A percentile compares a stretch with the other conserved stretches of the same genome.
phyloP scores from a whole-genome alignment of 1,140 invertebrate genomes.

The Rhopalosiphum padi region DNA sequence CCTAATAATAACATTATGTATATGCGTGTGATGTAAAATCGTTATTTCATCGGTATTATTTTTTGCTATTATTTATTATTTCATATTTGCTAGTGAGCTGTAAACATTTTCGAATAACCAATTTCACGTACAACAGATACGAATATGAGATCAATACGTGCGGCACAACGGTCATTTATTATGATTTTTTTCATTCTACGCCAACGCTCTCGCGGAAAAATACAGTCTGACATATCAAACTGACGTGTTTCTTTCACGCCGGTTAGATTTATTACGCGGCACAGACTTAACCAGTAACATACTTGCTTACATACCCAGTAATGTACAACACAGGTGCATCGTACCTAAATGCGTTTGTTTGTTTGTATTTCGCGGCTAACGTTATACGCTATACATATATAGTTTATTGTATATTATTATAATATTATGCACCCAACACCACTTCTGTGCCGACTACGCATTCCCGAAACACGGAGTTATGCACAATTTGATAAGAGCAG shows the following conservation, averaged over 20 bases:
- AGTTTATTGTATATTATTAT: too few relatives aligned
- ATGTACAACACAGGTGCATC: background rate
- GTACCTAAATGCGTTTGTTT: background rate
- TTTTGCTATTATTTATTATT: background rate
- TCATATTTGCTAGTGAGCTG: background rate
- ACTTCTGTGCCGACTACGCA: too few relatives aligned
- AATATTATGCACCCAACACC: too few relatives aligned
- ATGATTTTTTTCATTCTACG: conserved; percentile 40
- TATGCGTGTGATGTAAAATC: background rate
- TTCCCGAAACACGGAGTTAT: too few relatives aligned
- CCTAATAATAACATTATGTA: background rate
- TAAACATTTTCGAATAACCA: conserved; percentile 36
- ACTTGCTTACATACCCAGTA: background rate
- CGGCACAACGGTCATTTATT: conserved; percentile 42
- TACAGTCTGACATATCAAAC: conserved; percentile 41
- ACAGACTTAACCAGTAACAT: background rate
- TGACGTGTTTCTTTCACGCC: conserved; percentile 51
- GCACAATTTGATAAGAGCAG: too few relatives aligned
- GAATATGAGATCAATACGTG: conserved; percentile 14
- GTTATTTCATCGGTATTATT: background rate
- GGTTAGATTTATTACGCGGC: conserved; percentile 45
- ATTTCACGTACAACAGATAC: conserved; percentile 29
- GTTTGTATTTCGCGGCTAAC: background rate
- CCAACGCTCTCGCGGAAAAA: conserved; percentile 10
- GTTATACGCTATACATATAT: background rate